Conservation (phyloP, 2,113 vertebrate species). For the Dromiciops gliroides region DNA sequence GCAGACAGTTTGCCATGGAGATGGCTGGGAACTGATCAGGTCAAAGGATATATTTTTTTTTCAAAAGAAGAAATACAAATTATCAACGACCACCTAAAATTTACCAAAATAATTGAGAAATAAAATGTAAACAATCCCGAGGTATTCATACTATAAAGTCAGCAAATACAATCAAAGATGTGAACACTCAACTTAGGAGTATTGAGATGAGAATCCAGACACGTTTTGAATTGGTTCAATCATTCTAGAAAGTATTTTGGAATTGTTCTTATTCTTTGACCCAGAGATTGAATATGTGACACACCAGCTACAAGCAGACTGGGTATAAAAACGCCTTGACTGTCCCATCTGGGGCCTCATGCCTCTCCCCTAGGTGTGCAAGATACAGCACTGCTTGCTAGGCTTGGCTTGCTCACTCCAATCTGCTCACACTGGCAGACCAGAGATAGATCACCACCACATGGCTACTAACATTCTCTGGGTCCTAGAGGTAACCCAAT, state of each 20-base stretch:
- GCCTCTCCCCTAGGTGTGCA: neutral
- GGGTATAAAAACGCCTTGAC: neutral
- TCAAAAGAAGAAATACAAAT: neutral
- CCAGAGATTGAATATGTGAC: neutral
- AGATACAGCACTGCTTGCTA: neutral
- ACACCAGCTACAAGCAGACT: neutral
- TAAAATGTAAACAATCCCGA: neutral
- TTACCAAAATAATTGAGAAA: neutral
- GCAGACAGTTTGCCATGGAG: neutral
- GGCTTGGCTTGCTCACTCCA: neutral
- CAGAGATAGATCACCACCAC: neutral
- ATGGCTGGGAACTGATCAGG: neutral
- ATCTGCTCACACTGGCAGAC: neutral
- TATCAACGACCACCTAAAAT: neutral
- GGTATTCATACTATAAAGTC: neutral
- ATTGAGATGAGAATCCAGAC: neutral
- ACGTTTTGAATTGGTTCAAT: neutral
- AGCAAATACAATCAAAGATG: neutral
- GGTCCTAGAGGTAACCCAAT: neutral
- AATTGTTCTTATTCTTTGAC: neutral
- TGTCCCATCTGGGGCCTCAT: neutral
- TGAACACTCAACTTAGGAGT: too few species aligned
- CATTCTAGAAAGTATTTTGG: neutral
- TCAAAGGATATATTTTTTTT: neutral
- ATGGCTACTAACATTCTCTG: neutral